Evolutionary conservation across 2,113 vertebrate species (phyloP).

Genomic region (Microcebus murinus): DNA sequence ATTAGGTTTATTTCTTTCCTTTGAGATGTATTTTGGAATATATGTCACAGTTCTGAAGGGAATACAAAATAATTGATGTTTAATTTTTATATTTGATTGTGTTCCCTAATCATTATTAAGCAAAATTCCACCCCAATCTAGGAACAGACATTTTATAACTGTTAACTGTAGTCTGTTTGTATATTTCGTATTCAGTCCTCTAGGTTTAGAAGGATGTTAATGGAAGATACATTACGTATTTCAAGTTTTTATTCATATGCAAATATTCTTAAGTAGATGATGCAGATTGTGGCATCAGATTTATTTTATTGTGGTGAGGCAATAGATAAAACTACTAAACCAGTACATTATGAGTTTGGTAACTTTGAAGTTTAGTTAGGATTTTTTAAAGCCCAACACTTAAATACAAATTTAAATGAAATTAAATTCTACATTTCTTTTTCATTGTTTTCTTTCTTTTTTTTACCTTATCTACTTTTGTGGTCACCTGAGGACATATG

Average conservation of each 20-base stretch:
- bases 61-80: constrained; percentile 58
- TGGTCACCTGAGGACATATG: background rate
- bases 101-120: background rate
- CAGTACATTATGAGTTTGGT: constrained; percentile 49
- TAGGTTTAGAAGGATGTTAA: constrained; percentile 37
- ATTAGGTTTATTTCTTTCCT: background rate
- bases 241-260: constrained; percentile 56
- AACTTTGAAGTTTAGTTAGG: constrained; percentile 42
- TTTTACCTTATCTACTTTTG: background rate
- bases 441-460: constrained; percentile 26
- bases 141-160: constrained; percentile 37
- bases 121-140: constrained; percentile 9
- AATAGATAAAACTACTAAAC: constrained; percentile 45
- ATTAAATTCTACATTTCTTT: constrained; percentile 46
- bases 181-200: constrained; percentile 43
- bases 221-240: constrained; percentile 24
- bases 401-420: constrained; percentile 53
- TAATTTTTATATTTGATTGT: constrained; percentile 38
- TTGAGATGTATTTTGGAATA: constrained; percentile 20
- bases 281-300: constrained; percentile 50
- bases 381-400: background rate
- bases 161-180: constrained; percentile 33
- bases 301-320: constrained; percentile 62
- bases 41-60: constrained; percentile 58
- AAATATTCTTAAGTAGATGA: constrained; percentile 59